Evolutionary conservation across 1,140 invertebrate genomes (phyloP).

Genomic region (Polyergus mexicanus): DNA sequence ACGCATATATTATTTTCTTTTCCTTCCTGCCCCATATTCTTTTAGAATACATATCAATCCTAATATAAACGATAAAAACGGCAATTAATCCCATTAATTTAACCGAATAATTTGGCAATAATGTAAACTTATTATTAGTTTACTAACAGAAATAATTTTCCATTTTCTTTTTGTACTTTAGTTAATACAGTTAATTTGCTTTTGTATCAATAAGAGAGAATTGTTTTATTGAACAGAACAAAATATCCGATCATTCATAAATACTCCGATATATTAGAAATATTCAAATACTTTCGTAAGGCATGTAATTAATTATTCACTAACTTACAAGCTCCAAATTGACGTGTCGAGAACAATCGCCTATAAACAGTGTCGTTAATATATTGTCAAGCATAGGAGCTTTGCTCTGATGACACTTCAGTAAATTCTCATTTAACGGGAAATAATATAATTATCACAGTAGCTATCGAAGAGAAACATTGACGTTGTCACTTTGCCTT

Average conservation of each 20-base stretch:
- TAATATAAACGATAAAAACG: not conserved
- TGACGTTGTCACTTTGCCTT: too few relatives aligned
- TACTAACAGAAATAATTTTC: not conserved
- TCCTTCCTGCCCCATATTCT: not conserved
- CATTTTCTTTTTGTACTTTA: not conserved
- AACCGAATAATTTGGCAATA: not conserved
- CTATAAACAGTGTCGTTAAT: conserved; percentile 25
- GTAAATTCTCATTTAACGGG: conserved; percentile 18
- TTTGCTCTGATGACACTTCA: not conserved
- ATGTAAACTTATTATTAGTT: not conserved
- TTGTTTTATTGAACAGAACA: not conserved
- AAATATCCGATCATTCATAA: not conserved
- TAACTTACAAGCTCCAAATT: conserved; percentile 25
- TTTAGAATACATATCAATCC: not conserved
- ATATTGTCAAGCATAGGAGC: conserved; percentile 37
- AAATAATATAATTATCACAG: conserved; percentile 23
- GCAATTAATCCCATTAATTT: not conserved
- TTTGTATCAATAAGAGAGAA: not conserved
- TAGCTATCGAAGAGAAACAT: not conserved
- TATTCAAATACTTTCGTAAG: not conserved
- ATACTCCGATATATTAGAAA: not conserved
- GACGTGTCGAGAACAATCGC: not conserved
- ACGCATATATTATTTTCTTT: conserved; percentile 58
- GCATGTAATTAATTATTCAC: conserved; percentile 19
- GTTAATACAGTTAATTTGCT: not conserved